Conservation (phyloP, 1,140 invertebrate genomes). For the Zaprionus lachaisei region DNA sequence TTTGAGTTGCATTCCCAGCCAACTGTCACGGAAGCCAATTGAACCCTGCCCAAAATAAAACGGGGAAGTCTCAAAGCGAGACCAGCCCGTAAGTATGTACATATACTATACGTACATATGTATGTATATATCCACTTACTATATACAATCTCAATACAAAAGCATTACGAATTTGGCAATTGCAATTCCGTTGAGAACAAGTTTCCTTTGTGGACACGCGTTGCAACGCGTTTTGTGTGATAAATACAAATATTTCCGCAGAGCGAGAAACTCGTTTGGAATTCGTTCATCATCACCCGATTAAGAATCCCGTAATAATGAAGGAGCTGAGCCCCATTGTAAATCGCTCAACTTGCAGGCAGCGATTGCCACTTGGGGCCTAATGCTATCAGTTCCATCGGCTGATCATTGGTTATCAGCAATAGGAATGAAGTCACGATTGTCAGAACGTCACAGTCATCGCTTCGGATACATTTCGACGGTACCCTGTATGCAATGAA, state of each 20-base stretch:
- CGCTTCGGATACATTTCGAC: background rate
- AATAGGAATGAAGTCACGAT: slow-evolving; percentile 42
- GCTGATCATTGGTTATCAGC: slow-evolving; percentile 35
- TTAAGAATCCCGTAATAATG: slow-evolving; percentile 47
- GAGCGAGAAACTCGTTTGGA: background rate
- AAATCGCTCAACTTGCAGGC: slow-evolving; percentile 55
- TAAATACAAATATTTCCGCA: slow-evolving; percentile 24
- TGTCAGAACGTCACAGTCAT: slow-evolving; percentile 16
- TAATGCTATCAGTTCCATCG: slow-evolving; percentile 30
- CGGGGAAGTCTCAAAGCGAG: slow-evolving; percentile 56
- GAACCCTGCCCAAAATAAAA: slow-evolving; percentile 66
- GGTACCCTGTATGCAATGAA: background rate
- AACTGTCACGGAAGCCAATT: slow-evolving; percentile 53
- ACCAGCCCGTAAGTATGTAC: slow-evolving; percentile 19
- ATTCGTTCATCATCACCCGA: slow-evolving; percentile 71
- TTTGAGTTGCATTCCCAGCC: slow-evolving; percentile 32
- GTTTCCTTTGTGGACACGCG: slow-evolving; percentile 53
- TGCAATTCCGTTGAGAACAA: slow-evolving; percentile 51
- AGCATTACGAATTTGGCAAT: slow-evolving; percentile 62
- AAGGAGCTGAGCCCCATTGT: slow-evolving; percentile 26
- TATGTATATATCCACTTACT: slow-evolving; percentile 4
- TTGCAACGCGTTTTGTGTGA: background rate
- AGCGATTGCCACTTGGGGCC: slow-evolving; percentile 68
- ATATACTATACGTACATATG: slow-evolving; percentile 18
- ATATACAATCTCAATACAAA: background rate